Conservation (phyloP, 2,888 invertebrate species). For the Pollenia amentaria region DNA sequence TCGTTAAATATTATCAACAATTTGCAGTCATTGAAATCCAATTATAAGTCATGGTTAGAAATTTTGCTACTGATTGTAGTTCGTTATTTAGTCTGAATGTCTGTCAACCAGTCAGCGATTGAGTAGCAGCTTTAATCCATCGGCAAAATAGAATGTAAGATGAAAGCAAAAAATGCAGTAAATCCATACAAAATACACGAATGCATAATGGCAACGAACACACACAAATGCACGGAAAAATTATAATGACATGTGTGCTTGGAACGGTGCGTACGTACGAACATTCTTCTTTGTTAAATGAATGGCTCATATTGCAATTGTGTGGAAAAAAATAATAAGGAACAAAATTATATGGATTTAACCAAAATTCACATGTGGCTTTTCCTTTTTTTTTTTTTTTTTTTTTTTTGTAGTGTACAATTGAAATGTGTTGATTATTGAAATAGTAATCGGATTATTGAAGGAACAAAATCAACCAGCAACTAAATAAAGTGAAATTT, state of each 20-base stretch:
- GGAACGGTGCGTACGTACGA: slow-evolving; percentile 42
- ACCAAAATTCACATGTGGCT: slow-evolving; percentile 46
- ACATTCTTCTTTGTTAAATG: slow-evolving; percentile 43
- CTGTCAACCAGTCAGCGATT: slow-evolving; percentile 24
- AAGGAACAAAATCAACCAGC: slow-evolving; percentile 57
- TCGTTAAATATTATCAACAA: slow-evolving; percentile 81
- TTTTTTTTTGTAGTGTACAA: slow-evolving; percentile 34
- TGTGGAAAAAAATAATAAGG: slow-evolving; percentile 5
- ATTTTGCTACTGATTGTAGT: slow-evolving; percentile 67
- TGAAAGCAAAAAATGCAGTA: slow-evolving; percentile 31
- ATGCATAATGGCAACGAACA: slow-evolving; percentile 14
- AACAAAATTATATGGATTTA: slow-evolving; percentile 60
- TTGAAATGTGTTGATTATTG: slow-evolving; percentile 73
- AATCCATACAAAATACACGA: slow-evolving; percentile 41
- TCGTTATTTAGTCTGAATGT: slow-evolving; percentile 23
- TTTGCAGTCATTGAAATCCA: slow-evolving; percentile 84
- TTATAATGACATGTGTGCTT: slow-evolving; percentile 56
- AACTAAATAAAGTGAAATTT: slow-evolving; percentile 36
- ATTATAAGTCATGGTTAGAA: slow-evolving; percentile 78
- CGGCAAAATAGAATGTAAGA: slow-evolving; percentile 26
- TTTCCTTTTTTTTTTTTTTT: slow-evolving; percentile 30
- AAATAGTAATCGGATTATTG: slow-evolving; percentile 76
- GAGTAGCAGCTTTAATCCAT: slow-evolving; percentile 55
- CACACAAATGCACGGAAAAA: slow-evolving; percentile 28
- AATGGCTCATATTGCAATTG: slow-evolving; percentile 63